phyloP scores from a whole-genome alignment of 2,113 vertebrate species.

The Centrocercus urophasianus region DNA sequence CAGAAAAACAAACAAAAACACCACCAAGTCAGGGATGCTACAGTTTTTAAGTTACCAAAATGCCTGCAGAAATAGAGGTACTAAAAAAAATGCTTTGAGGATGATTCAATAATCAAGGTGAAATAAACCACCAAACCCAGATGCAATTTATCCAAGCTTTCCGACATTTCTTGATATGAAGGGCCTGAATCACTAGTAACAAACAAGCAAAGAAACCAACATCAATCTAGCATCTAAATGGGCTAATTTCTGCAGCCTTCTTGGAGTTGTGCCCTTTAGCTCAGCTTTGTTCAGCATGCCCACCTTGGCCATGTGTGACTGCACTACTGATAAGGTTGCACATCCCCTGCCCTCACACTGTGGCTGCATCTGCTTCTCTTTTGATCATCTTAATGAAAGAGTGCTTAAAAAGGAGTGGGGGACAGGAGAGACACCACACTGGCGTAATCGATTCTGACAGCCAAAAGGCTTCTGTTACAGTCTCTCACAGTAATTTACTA shows the following conservation, averaged over 20 bases:
- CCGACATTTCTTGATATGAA: neutral
- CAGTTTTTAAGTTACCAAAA: neutral
- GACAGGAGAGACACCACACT: conserved; percentile 24
- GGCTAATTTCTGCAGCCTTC: neutral
- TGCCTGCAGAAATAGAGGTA: neutral
- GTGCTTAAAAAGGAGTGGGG: neutral
- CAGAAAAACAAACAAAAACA: neutral
- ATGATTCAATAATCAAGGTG: neutral
- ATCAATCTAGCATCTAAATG: neutral
- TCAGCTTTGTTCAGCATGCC: neutral
- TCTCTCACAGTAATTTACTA: neutral
- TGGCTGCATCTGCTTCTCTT: conserved; percentile 53
- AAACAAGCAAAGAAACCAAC: neutral
- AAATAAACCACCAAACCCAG: neutral
- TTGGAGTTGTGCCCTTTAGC: neutral
- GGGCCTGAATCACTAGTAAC: neutral
- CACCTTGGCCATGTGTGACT: neutral
- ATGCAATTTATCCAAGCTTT: neutral
- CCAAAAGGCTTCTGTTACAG: conserved; percentile 27
- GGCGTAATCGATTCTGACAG: conserved; percentile 34
- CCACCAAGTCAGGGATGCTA: neutral
- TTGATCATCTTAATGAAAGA: conserved; percentile 51
- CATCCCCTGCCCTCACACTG: conserved; percentile 38
- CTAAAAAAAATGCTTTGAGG: neutral
- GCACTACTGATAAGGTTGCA: neutral